Evolutionary conservation across 2,888 invertebrate genomes (phyloP).

Genomic region (Tinea trinotella): DNA sequence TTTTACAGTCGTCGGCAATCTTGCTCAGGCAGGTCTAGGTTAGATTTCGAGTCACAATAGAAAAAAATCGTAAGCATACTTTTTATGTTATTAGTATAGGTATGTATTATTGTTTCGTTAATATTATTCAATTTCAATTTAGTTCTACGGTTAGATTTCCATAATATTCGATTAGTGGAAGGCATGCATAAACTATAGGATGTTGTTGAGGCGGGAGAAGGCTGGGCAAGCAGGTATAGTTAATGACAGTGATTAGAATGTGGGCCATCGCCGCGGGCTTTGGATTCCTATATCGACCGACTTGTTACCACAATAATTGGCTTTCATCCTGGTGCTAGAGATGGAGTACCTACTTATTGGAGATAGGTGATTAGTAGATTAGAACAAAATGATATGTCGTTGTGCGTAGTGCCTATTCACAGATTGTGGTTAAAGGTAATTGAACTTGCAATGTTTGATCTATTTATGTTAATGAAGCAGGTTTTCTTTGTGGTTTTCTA

Average conservation of each 20-base stretch:
- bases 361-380: conserved; percentile 8
- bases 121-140: too few species aligned
- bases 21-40: too few species aligned
- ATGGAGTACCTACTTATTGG: too few species aligned
- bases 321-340: conserved; percentile 11
- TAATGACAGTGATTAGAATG: conserved; percentile 36
- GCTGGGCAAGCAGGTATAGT: conserved; percentile 26
- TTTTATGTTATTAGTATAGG: too few species aligned
- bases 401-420: not conserved
- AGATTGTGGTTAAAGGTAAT: not conserved
- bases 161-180: not conserved
- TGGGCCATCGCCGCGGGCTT: conserved; percentile 29
- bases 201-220: not conserved
- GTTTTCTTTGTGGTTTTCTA: not conserved
- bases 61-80: too few species aligned
- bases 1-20: too few species aligned
- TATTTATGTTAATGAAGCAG: not conserved
- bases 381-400: not conserved
- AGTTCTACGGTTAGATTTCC: not conserved
- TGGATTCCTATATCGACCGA: conserved; percentile 9
- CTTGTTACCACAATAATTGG: conserved; percentile 8
- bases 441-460: not conserved
- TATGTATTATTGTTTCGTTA: too few species aligned
- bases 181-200: not conserved
- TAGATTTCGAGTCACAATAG: too few species aligned